These are phyloP conservation scores for Echinarachnius parma DNA, from an alignment of 53 echinoderm and acorn worm species.

Conservation along the genomic window DNA sequence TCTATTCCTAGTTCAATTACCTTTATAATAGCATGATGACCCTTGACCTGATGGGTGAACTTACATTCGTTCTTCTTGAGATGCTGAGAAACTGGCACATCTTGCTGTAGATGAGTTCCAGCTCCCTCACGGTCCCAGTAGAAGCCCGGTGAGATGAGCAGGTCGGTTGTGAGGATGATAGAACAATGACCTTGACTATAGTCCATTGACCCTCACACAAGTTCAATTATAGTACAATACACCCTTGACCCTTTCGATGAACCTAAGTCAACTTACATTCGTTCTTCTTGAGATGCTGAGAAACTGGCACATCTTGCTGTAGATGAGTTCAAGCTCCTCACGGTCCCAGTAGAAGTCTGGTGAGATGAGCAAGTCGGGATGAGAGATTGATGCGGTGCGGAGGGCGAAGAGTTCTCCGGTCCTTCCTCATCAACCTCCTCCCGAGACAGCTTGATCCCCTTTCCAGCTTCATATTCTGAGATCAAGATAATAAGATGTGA, in stretches of 20 bases:
- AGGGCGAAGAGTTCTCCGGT: conserved; percentile 85
- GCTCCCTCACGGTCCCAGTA: conserved; percentile 88
- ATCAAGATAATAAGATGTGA: too few relatives aligned
- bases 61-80: conserved; percentile 73
- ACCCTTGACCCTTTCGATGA: too few relatives aligned
- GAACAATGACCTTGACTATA: too few relatives aligned
- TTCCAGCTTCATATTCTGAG: conserved; percentile 71
- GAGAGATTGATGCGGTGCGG: conserved; percentile 80
- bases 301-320: conserved; percentile 79
- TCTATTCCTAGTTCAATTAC: too few relatives aligned
- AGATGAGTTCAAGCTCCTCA: conserved; percentile 71
- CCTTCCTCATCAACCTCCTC: conserved; percentile 76
- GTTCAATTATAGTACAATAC: too few relatives aligned
- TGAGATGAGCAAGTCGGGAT: conserved; percentile 86
- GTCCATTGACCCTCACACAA: too few relatives aligned
- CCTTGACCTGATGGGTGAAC: too few relatives aligned
- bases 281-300: conserved; percentile 79
- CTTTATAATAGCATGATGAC: too few relatives aligned
- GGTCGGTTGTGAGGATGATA: conserved; percentile 92
- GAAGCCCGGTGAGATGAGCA: conserved; percentile 91
- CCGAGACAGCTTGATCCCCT: conserved; percentile 72
- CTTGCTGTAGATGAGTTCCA: conserved; percentile 74
- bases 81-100: conserved; percentile 87
- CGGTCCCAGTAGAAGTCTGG: conserved; percentile 99
- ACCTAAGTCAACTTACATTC: conserved; percentile 56